These are phyloP conservation scores for Synanthedon formicaeformis DNA, from an alignment of 2,888 invertebrate species.

Conservation along the genomic window DNA sequence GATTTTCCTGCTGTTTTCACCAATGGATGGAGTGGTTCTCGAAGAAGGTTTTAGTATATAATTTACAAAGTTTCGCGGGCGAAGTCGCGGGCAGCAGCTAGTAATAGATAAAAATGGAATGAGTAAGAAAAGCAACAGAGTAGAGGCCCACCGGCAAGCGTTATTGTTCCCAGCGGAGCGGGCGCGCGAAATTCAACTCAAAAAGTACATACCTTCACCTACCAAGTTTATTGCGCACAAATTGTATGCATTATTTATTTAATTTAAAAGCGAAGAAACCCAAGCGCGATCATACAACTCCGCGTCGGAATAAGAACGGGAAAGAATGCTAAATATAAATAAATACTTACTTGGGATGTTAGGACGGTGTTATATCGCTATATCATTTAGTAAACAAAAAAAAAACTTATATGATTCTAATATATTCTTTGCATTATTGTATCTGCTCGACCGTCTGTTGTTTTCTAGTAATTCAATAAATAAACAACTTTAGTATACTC, in stretches of 20 bases:
- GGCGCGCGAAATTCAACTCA: conserved; percentile 51
- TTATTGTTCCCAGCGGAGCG: conserved; percentile 58
- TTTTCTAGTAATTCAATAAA: too few relatives aligned
- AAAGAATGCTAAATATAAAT: conserved; percentile 30
- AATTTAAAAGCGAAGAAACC: conserved; percentile 68
- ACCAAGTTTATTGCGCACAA: conserved; percentile 64
- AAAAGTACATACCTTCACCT: conserved; percentile 40
- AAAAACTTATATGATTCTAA: too few relatives aligned
- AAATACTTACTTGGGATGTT: conserved; percentile 2
- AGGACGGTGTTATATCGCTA: neutral
- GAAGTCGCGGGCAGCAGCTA: too few relatives aligned
- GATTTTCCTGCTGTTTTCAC: too few relatives aligned
- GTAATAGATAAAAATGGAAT: too few relatives aligned
- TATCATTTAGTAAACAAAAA: neutral
- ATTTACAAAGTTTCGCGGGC: too few relatives aligned
- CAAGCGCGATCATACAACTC: conserved; percentile 45
- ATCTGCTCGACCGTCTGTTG: too few relatives aligned
- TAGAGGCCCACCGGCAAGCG: conserved; percentile 31
- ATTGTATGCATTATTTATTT: conserved; percentile 69
- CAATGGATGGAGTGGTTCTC: too few relatives aligned
- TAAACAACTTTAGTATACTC: too few relatives aligned
- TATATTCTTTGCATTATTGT: too few relatives aligned
- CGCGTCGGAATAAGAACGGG: conserved; percentile 34
- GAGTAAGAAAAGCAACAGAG: too few relatives aligned
- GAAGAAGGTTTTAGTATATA: too few relatives aligned